Percentiles rank a stretch among this genome's conserved stretches.
Conservation (phyloP, 2,888 invertebrate genomes). For the Lasioglossum vierecki region DNA sequence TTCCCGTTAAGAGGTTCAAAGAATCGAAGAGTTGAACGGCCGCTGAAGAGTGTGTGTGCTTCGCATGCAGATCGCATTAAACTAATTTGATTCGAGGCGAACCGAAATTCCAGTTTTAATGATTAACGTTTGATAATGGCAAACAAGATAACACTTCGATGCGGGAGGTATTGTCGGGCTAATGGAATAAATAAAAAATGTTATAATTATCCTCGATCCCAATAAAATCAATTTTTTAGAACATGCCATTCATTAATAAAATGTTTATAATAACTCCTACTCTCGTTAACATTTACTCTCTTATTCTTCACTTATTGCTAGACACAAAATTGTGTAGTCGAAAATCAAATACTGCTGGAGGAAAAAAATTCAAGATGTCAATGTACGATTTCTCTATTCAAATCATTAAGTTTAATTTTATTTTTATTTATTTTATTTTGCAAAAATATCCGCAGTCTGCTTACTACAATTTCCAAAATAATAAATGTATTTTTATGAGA, state of each 20-base stretch:
- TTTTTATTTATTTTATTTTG: too few species aligned
- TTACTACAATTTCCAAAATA: too few species aligned
- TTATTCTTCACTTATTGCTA: too few species aligned
- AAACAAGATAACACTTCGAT: conserved; percentile 27
- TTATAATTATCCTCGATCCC: background rate
- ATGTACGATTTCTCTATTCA: too few species aligned
- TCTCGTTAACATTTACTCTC: too few species aligned
- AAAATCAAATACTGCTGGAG: too few species aligned
- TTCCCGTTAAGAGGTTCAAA: conserved; percentile 49
- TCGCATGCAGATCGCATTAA: conserved; percentile 54
- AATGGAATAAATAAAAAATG: background rate
- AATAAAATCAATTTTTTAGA: background rate
- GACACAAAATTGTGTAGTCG: too few species aligned
- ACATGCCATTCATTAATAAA: background rate
- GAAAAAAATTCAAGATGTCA: too few species aligned
- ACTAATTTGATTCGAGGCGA: conserved; percentile 45
- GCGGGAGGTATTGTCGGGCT: background rate
- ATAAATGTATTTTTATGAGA: too few species aligned
- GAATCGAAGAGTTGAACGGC: conserved; percentile 54
- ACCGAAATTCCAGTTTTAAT: conserved; percentile 28
- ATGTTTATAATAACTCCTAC: too few species aligned
- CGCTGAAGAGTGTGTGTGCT: conserved; percentile 18
- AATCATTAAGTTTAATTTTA: too few species aligned
- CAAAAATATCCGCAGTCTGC: too few species aligned
- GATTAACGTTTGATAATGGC: conserved; percentile 13